Conservation (phyloP, 2,888 invertebrate genomes). For the Drosophila melanosoma region DNA sequence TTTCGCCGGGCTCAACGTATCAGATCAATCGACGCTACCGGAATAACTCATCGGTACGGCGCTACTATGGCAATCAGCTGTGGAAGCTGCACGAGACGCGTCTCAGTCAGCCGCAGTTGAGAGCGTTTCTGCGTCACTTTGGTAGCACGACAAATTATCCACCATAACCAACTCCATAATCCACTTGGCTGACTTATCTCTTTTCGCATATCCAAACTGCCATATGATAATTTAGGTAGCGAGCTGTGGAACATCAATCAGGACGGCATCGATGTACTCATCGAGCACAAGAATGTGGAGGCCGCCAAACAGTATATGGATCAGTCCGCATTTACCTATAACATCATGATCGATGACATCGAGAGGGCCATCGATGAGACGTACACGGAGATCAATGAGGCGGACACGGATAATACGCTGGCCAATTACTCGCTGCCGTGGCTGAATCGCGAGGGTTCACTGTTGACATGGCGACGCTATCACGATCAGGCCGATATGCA, state of each 20-base stretch:
- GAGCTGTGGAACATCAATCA: slow-evolving; percentile 84
- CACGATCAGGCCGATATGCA: slow-evolving; percentile 89
- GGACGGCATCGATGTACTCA: slow-evolving; percentile 88
- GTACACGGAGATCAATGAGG: slow-evolving; percentile 88
- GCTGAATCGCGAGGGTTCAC: slow-evolving; percentile 78
- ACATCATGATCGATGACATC: slow-evolving; percentile 91
- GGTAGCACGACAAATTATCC: slow-evolving; percentile 51
- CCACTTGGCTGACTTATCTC: too few relatives aligned
- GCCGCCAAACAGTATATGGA: slow-evolving; percentile 87
- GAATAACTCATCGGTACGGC: slow-evolving; percentile 63
- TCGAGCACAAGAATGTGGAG: slow-evolving; percentile 86
- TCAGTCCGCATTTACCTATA: slow-evolving; percentile 88
- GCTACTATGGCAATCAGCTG: slow-evolving; percentile 88
- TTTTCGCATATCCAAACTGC: neutral
- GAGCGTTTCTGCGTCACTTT: slow-evolving; percentile 65
- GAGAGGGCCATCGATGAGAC: slow-evolving; percentile 89
- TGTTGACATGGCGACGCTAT: slow-evolving; percentile 91
- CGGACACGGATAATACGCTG: slow-evolving; percentile 77
- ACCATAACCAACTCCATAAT: neutral
- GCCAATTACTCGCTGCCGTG: slow-evolving; percentile 74
- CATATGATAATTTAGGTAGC: slow-evolving; percentile 62
- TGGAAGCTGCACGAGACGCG: slow-evolving; percentile 88
- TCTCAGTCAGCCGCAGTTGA: slow-evolving; percentile 51
- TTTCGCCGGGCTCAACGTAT: slow-evolving; percentile 76
- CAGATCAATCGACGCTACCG: slow-evolving; percentile 81